These are phyloP conservation scores for Pseudococcus longispinus DNA, from an alignment of 2,888 invertebrate genomes.

Conservation along the genomic window DNA sequence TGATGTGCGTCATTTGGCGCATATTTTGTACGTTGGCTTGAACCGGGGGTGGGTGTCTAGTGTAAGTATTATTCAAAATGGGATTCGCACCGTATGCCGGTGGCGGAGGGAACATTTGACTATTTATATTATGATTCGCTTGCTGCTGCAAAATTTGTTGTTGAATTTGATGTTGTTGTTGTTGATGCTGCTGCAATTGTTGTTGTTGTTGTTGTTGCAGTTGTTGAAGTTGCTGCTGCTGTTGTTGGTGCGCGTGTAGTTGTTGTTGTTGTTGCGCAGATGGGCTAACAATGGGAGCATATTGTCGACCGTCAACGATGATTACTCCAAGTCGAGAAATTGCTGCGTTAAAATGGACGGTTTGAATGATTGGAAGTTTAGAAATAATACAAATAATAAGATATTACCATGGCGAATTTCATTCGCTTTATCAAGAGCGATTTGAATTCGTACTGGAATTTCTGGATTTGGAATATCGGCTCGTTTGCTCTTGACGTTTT, in stretches of 20 bases:
- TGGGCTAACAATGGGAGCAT: conserved; percentile 61
- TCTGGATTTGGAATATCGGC: conserved; percentile 90
- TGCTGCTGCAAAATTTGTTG: not conserved
- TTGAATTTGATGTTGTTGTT: not conserved
- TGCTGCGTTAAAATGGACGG: conserved; percentile 63
- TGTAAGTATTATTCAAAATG: conserved; percentile 8
- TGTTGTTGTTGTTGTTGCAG: not conserved
- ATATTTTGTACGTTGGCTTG: conserved; percentile 17
- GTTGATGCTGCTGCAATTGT: not conserved
- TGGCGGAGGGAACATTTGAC: conserved; percentile 19
- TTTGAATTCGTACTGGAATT: conserved; percentile 82
- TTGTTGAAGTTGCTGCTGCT: not conserved
- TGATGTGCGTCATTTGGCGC: not conserved
- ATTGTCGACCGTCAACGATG: conserved; percentile 82
- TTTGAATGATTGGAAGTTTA: not conserved
- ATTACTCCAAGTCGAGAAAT: conserved; percentile 80
- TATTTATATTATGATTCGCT: not conserved
- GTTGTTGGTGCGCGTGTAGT: conserved; percentile 53
- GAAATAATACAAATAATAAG: not conserved
- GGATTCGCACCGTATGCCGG: conserved; percentile 10
- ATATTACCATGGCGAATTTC: conserved; percentile 78
- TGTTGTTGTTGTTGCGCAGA: not conserved
- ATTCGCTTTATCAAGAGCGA: conserved; percentile 80
- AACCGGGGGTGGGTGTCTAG: not conserved
- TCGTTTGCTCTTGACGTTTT: conserved; percentile 80